Evolutionary conservation across 2,888 invertebrate genomes (phyloP), one percentile per base, ranked within the genome.

Genomic region (Synanthedon andrenaeformis): DNA sequence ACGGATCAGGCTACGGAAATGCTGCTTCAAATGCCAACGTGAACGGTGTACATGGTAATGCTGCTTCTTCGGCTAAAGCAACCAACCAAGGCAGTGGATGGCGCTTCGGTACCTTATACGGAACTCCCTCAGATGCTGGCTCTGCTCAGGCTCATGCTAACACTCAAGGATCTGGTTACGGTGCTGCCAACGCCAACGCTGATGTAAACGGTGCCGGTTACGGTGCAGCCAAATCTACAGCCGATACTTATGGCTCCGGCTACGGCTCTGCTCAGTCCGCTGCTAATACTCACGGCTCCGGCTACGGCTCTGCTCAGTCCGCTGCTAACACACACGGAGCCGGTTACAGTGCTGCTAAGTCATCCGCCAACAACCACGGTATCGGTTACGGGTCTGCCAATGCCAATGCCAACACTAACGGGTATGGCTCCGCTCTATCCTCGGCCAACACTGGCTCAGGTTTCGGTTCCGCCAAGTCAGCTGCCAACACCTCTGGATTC

Each of bases 71-170:
- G 45, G 70, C 72, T 4, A 64, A 69, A 55, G 65, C 68, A 55
- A 59, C 60, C 49, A 35, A 13, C 28, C 52, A 55, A 42, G 68
- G 70, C 52, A 74, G 78, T 64, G 71, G 72, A 56, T 85, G 85
- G 85, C 78, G 71, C 42, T 84, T 85, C 58, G 85, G 85, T 12
- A 79, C 81, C 28, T 59, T 67, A 1, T 85, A 84, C 58, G 74
- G 71, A 52, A 57, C 57, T 11, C 82, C 80, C n/a, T 56, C 59
- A 19, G 51, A 54, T 51, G 63, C 70, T 28, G 69, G 66, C 6
- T 58, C 56, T 12, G 67, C 65, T 28, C 61, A 66, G 48, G 65
- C 70, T 5, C 54, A 59, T 14, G 67, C 70, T 35, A 66, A 70
- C 55, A 65, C 65, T 12, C 59, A 69, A 52, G 63, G 61, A 12